Base-by-base conservation (phyloP, 2,888 invertebrate species). In the Platynereis dumerilii region DNA sequence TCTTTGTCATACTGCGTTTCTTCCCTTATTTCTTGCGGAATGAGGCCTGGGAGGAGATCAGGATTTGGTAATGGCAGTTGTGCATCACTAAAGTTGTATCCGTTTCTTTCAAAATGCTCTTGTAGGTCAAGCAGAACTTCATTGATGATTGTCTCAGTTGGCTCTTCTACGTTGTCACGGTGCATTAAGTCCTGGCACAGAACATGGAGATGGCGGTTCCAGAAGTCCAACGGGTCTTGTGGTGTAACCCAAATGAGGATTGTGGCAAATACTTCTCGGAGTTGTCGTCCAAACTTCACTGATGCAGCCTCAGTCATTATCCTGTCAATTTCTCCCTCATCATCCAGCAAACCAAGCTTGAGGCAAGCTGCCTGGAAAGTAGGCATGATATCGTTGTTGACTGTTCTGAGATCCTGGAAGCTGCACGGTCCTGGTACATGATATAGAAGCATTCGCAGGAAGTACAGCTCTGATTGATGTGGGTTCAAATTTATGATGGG, bases 11-110 rank as follows among this genome's bases (percentile, higher is more conserved):
- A 56, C 26, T 56, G 26, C 5, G 28, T 56, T 17, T 56, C 57
- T 10, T 56, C 28, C 10, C 57, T 39, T 20, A 56, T 22, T 27
- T 56, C 57, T 56, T 22, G 57, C 10, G 57, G 57, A 29, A 56
- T 17, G 17, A 39, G 39, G 3, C 10, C 5, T 27, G 27, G 5
- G 24, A 7, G 24, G n/a, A 29, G 17, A 17, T 15, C 20, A 26
- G 34, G 34, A 34, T 34, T 12, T 34, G 34, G 34, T 12, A 5
- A 7, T 7, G 34, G 34, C 12, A 34, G 57, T 27, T 29, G 5
- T 7, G 3, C 5, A 7, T 56, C 29, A 24, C 5, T 20, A 3
- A 56, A 7, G 24, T 56, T 17, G 20, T 28, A 56, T 5, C 57
- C 57, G 20, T 56, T 26, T 15, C 57, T 20, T 12, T 56, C 57